A percentile compares a stretch with the other conserved stretches of the same genome.
These are phyloP conservation scores for Limonius californicus DNA, from an alignment of 1,140 invertebrate species.

Conservation along the genomic window DNA sequence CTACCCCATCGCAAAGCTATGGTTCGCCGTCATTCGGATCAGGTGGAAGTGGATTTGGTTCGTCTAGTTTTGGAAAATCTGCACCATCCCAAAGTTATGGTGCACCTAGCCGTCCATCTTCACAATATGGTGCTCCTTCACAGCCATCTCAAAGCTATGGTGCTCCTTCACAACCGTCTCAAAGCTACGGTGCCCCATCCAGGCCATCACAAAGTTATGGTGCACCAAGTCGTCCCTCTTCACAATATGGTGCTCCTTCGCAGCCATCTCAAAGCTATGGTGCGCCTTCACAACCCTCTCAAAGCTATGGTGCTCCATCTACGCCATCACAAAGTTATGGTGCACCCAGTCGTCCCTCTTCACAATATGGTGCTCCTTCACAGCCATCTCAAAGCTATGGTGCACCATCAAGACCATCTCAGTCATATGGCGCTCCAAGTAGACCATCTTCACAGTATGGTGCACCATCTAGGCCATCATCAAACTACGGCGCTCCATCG, in stretches of 20 bases:
- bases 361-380: constrained; percentile 51
- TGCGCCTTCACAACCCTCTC: constrained; percentile 46
- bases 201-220: too few species aligned
- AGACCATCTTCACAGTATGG: constrained; percentile 29
- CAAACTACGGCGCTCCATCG: constrained; percentile 25
- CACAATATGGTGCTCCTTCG: constrained; percentile 27
- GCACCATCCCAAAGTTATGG: constrained; percentile 31
- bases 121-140: constrained; percentile 27
- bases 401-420: constrained; percentile 38
- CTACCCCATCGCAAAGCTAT: constrained; percentile 40
- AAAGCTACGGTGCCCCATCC: constrained; percentile 28
- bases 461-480: constrained; percentile 21
- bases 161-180: constrained; percentile 21
- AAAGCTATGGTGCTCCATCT: constrained; percentile 31
- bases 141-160: constrained; percentile 5
- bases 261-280: constrained; percentile 43
- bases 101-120: not conserved
- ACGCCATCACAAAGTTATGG: constrained; percentile 25
- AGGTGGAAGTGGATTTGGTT: constrained; percentile 32
- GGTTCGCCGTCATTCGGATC: constrained; percentile 46
- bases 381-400: constrained; percentile 43
- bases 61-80: constrained; percentile 42
- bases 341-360: not conserved
- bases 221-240: not conserved
- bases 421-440: constrained; percentile 49